Evolutionary conservation across 2,888 invertebrate species (phyloP).

Genomic region (Drosophila lutescens): DNA sequence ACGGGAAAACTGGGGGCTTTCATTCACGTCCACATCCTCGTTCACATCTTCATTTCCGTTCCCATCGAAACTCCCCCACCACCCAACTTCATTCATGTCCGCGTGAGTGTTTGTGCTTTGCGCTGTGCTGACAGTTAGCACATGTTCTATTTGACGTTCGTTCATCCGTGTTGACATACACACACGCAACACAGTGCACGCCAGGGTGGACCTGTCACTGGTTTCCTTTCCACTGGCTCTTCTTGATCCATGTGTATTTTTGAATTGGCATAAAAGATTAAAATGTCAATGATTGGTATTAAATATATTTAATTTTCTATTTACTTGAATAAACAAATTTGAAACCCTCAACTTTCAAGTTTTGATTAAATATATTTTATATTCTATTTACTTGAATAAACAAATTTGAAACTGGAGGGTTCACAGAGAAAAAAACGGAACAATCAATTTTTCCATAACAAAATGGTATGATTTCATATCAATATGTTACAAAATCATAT

Average conservation of each 20-base stretch:
- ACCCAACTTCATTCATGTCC: slow-evolving; percentile 43
- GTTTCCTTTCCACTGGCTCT: too few relatives aligned
- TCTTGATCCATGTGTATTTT: background rate
- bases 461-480: too few relatives aligned
- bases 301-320: too few relatives aligned
- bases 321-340: too few relatives aligned
- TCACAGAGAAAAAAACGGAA: too few relatives aligned
- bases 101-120: slow-evolving; percentile 73
- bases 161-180: slow-evolving; percentile 66
- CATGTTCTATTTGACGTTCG: slow-evolving; percentile 77
- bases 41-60: slow-evolving; percentile 11
- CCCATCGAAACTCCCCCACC: background rate
- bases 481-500: too few relatives aligned
- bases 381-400: too few relatives aligned
- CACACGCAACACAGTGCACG: slow-evolving; percentile 18
- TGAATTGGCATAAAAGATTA: background rate
- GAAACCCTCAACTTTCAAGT: too few relatives aligned
- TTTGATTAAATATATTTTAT: too few relatives aligned
- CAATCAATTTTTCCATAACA: too few relatives aligned
- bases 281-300: background rate
- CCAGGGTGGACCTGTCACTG: slow-evolving; percentile 21
- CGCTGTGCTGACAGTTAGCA: slow-evolving; percentile 74
- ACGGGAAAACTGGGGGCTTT: background rate
- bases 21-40: slow-evolving; percentile 31
- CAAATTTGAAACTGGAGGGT: too few relatives aligned